A percentile compares a stretch with the other conserved stretches of the same genome.
These are phyloP conservation scores for Phenganax marumi DNA, from an alignment of 92 coral and sea anemone genomes.

Conservation along the genomic window DNA sequence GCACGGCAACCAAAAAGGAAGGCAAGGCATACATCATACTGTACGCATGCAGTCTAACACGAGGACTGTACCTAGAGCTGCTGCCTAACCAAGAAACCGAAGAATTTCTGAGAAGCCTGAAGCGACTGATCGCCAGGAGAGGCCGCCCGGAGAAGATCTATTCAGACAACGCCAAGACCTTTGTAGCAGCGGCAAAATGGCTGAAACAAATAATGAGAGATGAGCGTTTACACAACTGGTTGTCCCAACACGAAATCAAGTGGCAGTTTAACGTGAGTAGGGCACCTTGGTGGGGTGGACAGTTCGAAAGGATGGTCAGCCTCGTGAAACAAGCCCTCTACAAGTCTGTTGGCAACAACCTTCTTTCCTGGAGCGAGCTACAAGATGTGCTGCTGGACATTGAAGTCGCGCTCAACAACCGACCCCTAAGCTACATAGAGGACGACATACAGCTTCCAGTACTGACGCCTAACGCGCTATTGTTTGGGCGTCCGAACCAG, in stretches of 20 bases:
- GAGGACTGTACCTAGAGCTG: conserved; percentile 29
- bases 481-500: background rate
- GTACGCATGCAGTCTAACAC: conserved; percentile 39
- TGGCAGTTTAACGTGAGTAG: conserved; percentile 65
- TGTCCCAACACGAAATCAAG: conserved; percentile 37
- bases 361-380: no score
- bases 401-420: no score
- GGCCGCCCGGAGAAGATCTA: conserved; percentile 61
- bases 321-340: no score
- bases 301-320: background rate
- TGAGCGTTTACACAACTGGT: conserved; percentile 44
- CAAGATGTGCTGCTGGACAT: no score
- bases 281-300: conserved; percentile 69
- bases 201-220: conserved; percentile 44
- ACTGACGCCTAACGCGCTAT: no score
- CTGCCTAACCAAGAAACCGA: conserved; percentile 30
- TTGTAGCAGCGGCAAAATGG: conserved; percentile 26
- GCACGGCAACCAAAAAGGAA: no score
- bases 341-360: no score
- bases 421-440: no score
- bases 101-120: conserved; percentile 34
- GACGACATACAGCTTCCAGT: no score
- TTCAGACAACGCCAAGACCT: conserved; percentile 44
- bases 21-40: no score
- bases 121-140: conserved; percentile 53